Evolutionary conservation across 2,888 invertebrate genomes (phyloP).

Genomic region (Druceiella hillmani): DNA sequence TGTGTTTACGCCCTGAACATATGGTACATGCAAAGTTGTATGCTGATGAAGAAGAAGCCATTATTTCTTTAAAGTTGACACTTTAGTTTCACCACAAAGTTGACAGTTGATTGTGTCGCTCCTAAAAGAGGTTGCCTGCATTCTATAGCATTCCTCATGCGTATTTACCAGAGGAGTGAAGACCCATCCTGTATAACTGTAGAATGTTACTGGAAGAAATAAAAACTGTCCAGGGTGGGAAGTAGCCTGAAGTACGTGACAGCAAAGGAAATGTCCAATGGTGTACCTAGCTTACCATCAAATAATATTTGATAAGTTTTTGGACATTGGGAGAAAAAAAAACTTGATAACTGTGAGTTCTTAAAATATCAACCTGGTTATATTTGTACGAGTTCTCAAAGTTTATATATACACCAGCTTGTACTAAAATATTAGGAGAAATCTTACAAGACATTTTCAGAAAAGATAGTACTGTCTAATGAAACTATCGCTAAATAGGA

Average conservation of each 20-base stretch:
- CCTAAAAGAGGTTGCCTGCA: too few species aligned
- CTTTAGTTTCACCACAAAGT: too few species aligned
- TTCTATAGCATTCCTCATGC: too few species aligned
- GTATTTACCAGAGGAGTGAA: too few species aligned
- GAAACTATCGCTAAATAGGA: slow-evolving; percentile 11
- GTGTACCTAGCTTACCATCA: slow-evolving; percentile 18
- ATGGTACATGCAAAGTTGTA: too few species aligned
- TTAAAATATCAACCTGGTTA: slow-evolving; percentile 24
- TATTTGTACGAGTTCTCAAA: slow-evolving; percentile 11
- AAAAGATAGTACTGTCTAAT: slow-evolving; percentile 11
- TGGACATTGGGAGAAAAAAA: slow-evolving; percentile 21
- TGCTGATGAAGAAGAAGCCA: too few species aligned
- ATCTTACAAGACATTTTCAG: slow-evolving; percentile 17
- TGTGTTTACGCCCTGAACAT: too few species aligned
- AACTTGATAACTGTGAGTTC: slow-evolving; percentile 22
- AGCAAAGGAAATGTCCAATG: slow-evolving; percentile 24
- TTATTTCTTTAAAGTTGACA: too few species aligned
- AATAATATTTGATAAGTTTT: slow-evolving; percentile 19
- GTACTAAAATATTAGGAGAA: slow-evolving; percentile 19
- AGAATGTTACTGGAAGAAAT: slow-evolving; percentile 29
- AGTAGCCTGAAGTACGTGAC: slow-evolving; percentile 26
- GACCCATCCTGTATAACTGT: too few species aligned
- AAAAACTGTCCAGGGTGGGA: slow-evolving; percentile 26
- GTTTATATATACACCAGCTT: slow-evolving; percentile 19
- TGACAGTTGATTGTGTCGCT: too few species aligned